phyloP scores from a whole-genome alignment of 2,113 vertebrate genomes.

The Notechis scutatus region DNA sequence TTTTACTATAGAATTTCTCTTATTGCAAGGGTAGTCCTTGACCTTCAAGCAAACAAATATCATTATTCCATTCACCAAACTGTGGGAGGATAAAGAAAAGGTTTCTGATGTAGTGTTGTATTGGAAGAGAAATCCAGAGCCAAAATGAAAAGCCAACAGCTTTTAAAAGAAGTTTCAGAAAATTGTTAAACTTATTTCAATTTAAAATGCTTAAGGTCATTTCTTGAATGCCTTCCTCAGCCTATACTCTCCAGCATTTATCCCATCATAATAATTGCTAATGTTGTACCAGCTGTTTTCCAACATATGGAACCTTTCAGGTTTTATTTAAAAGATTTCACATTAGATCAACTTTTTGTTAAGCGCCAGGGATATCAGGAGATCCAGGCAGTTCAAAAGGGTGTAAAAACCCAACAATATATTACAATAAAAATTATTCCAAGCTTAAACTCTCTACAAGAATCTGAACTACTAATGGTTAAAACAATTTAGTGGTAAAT shows the following conservation, averaged over 20 bases:
- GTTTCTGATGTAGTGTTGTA: not conserved
- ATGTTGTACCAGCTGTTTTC: not conserved
- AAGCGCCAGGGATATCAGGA: not conserved
- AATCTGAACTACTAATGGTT: not conserved
- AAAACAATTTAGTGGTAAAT: not conserved
- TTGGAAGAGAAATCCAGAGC: not conserved
- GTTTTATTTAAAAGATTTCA: not conserved
- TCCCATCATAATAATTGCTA: not conserved
- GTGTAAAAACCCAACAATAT: not conserved
- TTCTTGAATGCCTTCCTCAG: not conserved
- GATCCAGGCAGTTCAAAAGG: not conserved
- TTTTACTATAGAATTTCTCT: not conserved
- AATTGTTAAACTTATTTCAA: not conserved
- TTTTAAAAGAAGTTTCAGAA: not conserved
- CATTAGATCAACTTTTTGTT: not conserved
- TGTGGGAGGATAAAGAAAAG: not conserved
- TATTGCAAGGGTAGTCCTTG: not conserved
- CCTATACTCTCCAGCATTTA: not conserved
- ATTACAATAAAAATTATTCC: not conserved
- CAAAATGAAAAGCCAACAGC: not conserved
- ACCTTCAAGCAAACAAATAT: not conserved
- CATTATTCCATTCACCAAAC: not conserved
- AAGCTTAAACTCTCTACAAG: not conserved
- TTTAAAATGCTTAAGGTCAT: not conserved
- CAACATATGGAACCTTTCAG: not conserved